These are phyloP conservation scores for Ichneumoninae sp. DNA, from an alignment of 2,888 invertebrate species.

Conservation along the genomic window DNA sequence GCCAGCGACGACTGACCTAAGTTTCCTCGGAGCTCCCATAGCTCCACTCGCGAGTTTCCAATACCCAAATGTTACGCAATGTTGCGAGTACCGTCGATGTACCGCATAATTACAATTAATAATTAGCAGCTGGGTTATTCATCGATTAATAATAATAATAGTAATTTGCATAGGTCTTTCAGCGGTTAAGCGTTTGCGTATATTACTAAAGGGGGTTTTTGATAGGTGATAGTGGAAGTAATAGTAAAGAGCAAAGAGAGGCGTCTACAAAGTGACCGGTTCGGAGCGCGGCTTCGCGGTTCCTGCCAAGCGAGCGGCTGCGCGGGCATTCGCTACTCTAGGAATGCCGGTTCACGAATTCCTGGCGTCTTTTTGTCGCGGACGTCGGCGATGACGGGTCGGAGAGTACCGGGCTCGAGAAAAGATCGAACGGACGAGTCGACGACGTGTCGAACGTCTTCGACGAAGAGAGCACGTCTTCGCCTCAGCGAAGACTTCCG, in stretches of 20 bases:
- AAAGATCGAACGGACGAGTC: background rate
- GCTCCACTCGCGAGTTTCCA: background rate
- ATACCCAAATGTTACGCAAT: background rate
- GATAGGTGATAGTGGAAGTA: background rate
- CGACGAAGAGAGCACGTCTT: too few relatives aligned
- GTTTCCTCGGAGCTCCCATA: background rate
- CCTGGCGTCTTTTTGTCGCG: conserved; percentile 17
- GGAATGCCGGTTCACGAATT: conserved; percentile 55
- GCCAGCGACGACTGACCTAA: conserved; percentile 5
- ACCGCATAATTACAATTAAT: conserved; percentile 33
- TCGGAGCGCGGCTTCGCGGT: conserved; percentile 31
- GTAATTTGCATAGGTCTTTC: conserved; percentile 45
- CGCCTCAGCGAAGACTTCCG: too few relatives aligned
- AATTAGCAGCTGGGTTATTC: conserved; percentile 47
- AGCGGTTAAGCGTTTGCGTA: conserved; percentile 56
- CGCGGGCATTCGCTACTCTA: conserved; percentile 34
- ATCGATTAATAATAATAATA: conserved; percentile 38
- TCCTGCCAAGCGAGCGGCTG: conserved; percentile 45
- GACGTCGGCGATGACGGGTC: conserved; percentile 17
- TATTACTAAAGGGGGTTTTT: conserved; percentile 25
- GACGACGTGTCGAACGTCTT: background rate
- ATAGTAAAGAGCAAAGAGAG: background rate
- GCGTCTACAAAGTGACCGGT: conserved; percentile 19
- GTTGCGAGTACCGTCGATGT: conserved; percentile 16
- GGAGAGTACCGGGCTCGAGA: background rate